Percentiles rank a stretch among this genome's conserved stretches.
Conservation (phyloP, 2,797 vertebrate genomes). For the Falco cherrug region DNA sequence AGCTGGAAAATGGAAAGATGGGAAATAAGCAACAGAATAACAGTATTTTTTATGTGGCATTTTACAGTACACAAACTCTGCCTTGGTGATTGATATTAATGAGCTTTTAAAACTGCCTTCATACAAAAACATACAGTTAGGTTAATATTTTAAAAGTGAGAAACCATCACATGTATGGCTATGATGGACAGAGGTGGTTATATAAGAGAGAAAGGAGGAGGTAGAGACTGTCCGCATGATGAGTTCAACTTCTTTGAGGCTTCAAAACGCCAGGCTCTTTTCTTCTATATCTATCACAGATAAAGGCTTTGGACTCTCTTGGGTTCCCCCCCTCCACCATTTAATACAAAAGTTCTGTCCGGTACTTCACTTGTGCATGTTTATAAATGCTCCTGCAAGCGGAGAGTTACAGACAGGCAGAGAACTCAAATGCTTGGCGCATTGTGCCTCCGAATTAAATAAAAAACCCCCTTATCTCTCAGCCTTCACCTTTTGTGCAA, state of each 20-base stretch:
- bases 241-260: neutral
- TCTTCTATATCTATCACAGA: neutral
- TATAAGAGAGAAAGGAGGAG: neutral
- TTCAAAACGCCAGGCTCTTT: slow-evolving; percentile 30
- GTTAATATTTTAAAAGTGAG: neutral
- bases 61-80: neutral
- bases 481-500: neutral
- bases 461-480: slow-evolving; percentile 42
- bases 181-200: neutral
- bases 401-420: neutral
- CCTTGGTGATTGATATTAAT: neutral
- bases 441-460: neutral
- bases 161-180: neutral
- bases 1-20: neutral
- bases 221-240: neutral
- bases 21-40: neutral
- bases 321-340: neutral
- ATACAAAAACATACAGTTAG: neutral
- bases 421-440: neutral
- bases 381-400: neutral
- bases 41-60: neutral
- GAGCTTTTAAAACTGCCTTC: neutral
- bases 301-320: slow-evolving; percentile 1
- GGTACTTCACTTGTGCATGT: neutral
- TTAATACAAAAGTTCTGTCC: slow-evolving; percentile 16